These are phyloP conservation scores for Augiades crinisus DNA, from an alignment of 2,888 invertebrate genomes.

Conservation along the genomic window DNA sequence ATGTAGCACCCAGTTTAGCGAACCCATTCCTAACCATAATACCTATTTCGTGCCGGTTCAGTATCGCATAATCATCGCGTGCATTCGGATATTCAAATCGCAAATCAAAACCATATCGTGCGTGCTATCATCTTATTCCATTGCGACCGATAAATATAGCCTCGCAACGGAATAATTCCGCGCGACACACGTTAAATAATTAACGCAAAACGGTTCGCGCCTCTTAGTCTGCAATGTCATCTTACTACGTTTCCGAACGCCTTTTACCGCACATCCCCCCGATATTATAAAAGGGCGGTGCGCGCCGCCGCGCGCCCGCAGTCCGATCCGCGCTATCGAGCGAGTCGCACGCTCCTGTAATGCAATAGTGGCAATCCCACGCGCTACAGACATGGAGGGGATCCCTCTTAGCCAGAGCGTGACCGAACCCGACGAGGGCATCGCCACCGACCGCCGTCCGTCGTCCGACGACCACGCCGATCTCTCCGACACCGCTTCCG, in stretches of 20 bases:
- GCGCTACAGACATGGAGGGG: constrained; percentile 66
- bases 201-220: constrained; percentile 36
- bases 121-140: constrained; percentile 33
- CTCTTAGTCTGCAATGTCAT: constrained; percentile 69
- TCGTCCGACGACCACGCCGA: constrained; percentile 84
- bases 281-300: constrained; percentile 69
- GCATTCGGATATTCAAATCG: constrained; percentile 21
- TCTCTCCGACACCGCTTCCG: constrained; percentile 84
- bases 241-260: constrained; percentile 60
- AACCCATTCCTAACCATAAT: constrained; percentile 17
- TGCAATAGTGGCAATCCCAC: constrained; percentile 59
- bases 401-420: constrained; percentile 56
- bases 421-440: constrained; percentile 70
- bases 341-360: constrained; percentile 65
- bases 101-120: constrained; percentile 19
- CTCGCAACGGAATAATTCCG: constrained; percentile 13
- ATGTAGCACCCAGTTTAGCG: constrained; percentile 15
- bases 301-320: constrained; percentile 71
- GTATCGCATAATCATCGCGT: constrained; percentile 32
- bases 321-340: constrained; percentile 65
- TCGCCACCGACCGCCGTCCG: constrained; percentile 70
- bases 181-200: constrained; percentile 28
- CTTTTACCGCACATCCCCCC: constrained; percentile 73
- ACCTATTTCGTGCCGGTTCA: constrained; percentile 20
- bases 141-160: constrained; percentile 30